phyloP scores from a whole-genome alignment of 2,888 invertebrate genomes.

The Cosmia trapezina region DNA sequence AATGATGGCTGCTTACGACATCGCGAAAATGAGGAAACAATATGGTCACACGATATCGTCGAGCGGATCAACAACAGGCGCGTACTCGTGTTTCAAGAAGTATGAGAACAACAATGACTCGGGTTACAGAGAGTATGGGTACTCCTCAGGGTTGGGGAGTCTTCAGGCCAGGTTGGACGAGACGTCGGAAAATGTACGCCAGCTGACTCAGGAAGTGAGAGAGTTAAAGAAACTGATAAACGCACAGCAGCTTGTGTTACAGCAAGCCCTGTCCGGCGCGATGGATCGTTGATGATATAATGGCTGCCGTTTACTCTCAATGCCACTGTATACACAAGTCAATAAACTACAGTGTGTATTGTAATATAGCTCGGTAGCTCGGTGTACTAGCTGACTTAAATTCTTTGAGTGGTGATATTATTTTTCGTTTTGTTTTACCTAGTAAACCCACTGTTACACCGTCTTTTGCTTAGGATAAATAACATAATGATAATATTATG shows the following conservation, averaged over 20 bases:
- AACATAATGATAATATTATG: slow-evolving; percentile 40
- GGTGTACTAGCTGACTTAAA: slow-evolving; percentile 82
- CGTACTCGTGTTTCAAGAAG: slow-evolving; percentile 92
- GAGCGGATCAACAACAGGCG: slow-evolving; percentile 91
- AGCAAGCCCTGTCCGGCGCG: slow-evolving; percentile 86
- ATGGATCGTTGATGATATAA: slow-evolving; percentile 88
- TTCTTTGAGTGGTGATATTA: slow-evolving; percentile 79
- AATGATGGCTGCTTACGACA: slow-evolving; percentile 94
- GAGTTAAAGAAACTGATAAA: slow-evolving; percentile 91
- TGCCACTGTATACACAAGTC: slow-evolving; percentile 86
- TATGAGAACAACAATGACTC: slow-evolving; percentile 91
- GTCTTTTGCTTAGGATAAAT: slow-evolving; percentile 49
- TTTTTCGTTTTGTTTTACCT: slow-evolving; percentile 58
- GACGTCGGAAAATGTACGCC: slow-evolving; percentile 92
- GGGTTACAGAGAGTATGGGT: slow-evolving; percentile 89
- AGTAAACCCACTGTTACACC: slow-evolving; percentile 54
- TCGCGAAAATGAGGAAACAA: slow-evolving; percentile 93
- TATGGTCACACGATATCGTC: slow-evolving; percentile 93
- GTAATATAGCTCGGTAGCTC: slow-evolving; percentile 73
- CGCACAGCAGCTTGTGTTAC: slow-evolving; percentile 88
- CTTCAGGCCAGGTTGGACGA: slow-evolving; percentile 92
- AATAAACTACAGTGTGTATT: slow-evolving; percentile 85
- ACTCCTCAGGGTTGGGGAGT: slow-evolving; percentile 90
- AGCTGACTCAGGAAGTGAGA: slow-evolving; percentile 92
- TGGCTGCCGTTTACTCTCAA: slow-evolving; percentile 87